These are phyloP conservation scores for Glossophaga mutica DNA, from an alignment of 2,797 vertebrate species.

Conservation along the genomic window DNA sequence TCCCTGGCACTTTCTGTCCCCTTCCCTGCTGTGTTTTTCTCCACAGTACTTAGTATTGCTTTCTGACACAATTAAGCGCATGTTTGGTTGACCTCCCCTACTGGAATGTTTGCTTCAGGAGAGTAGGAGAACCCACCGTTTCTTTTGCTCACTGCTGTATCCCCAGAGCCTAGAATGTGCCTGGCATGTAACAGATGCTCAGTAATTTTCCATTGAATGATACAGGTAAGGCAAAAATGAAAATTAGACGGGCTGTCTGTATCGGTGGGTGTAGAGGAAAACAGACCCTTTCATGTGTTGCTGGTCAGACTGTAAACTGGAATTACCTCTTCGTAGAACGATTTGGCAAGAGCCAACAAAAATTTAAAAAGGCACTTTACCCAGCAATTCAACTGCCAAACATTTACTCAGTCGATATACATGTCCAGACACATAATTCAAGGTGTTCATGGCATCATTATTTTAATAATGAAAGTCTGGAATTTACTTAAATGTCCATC, in stretches of 20 bases:
- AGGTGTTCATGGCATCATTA: not conserved
- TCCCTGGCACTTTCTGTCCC: not conserved
- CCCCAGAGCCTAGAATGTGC: not conserved
- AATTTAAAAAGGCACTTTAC: not conserved
- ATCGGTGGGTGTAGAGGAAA: not conserved
- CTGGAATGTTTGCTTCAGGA: not conserved
- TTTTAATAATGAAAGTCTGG: not conserved
- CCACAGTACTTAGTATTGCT: not conserved
- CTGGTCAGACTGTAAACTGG: not conserved
- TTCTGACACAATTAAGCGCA: not conserved
- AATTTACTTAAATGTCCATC: not conserved
- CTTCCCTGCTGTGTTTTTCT: not conserved
- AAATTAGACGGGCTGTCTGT: not conserved
- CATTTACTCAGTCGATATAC: not conserved
- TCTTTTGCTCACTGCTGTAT: not conserved
- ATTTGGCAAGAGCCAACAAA: not conserved
- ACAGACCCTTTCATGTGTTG: not conserved
- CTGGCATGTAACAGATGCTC: not conserved
- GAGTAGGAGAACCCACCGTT: not conserved
- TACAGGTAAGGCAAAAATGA: not conserved
- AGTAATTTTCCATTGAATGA: not conserved
- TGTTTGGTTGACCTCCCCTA: not conserved
- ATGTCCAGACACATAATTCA: not conserved
- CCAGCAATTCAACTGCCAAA: not conserved
- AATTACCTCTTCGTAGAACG: not conserved